Percentiles rank a stretch among this genome's conserved stretches.
phyloP scores from a whole-genome alignment of 2,113 vertebrate species.

The Corydoras maculifer region DNA sequence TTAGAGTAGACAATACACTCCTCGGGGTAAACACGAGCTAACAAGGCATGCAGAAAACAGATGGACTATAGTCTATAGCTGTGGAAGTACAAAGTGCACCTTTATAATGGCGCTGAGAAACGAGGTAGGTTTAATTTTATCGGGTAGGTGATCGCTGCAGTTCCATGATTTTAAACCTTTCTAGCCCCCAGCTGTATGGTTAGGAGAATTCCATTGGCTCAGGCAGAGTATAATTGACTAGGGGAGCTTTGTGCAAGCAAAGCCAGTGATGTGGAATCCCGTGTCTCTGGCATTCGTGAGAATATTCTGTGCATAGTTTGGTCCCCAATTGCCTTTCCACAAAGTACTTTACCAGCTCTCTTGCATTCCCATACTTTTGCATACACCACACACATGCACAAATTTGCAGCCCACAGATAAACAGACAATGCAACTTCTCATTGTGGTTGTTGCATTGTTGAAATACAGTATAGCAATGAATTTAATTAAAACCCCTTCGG shows the following conservation, averaged over 20 bases:
- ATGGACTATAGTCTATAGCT: no score
- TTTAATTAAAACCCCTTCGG: neutral
- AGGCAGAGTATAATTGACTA: constrained; percentile 56
- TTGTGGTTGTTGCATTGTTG: constrained; percentile 11
- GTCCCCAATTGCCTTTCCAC: constrained; percentile 52
- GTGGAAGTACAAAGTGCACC: no score
- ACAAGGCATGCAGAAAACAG: no score
- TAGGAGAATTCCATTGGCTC: constrained; percentile 58
- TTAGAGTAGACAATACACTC: no score
- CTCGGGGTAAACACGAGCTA: no score
- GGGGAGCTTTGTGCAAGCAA: constrained; percentile 62
- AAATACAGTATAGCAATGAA: neutral
- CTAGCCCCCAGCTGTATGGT: constrained; percentile 55
- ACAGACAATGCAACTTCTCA: constrained; percentile 43
- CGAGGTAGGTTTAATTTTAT: neutral
- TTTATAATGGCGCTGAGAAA: no score
- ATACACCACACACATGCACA: constrained; percentile 33
- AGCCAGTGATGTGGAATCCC: constrained; percentile 59
- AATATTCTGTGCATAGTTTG: constrained; percentile 54
- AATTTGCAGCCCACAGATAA: constrained; percentile 43
- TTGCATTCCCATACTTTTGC: neutral
- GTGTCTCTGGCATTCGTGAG: constrained; percentile 55
- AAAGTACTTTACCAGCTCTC: constrained; percentile 30
- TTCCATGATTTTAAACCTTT: constrained; percentile 54
- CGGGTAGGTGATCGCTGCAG: constrained; percentile 53